A percentile compares a stretch with the other conserved stretches of the same genome.
phyloP scores from a whole-genome alignment of 2,888 invertebrate genomes.

The Lepidonotus clava region DNA sequence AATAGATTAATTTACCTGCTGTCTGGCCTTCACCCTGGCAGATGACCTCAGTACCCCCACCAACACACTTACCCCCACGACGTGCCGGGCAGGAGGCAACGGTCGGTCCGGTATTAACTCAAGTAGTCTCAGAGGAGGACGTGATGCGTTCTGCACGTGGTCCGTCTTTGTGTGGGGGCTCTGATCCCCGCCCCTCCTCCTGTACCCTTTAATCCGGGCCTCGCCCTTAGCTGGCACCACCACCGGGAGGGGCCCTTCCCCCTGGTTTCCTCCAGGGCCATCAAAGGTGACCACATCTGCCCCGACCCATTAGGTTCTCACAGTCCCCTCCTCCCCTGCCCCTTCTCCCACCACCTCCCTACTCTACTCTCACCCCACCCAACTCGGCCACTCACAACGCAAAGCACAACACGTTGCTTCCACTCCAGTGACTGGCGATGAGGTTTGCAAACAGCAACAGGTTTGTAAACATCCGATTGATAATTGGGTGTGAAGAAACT shows the following conservation, averaged over 20 bases:
- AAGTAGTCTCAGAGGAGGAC: neutral
- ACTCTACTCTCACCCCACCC: neutral
- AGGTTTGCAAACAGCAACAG: too few relatives aligned
- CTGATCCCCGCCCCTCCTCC: neutral
- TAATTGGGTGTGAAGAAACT: too few relatives aligned
- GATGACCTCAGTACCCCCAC: too few relatives aligned
- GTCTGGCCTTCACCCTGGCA: too few relatives aligned
- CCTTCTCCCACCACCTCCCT: neutral
- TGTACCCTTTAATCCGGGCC: neutral
- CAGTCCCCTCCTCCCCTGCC: neutral
- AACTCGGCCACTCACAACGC: too few relatives aligned
- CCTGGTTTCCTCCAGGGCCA: neutral
- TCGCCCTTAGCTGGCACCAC: neutral
- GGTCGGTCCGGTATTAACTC: too few relatives aligned
- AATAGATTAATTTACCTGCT: too few relatives aligned
- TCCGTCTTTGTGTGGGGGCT: conserved; percentile 11
- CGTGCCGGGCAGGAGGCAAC: too few relatives aligned
- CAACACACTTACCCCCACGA: too few relatives aligned
- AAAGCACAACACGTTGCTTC: too few relatives aligned
- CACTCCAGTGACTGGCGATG: too few relatives aligned
- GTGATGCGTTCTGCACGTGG: conserved; percentile 22
- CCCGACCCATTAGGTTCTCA: neutral
- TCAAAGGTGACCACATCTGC: neutral
- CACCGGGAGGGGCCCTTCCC: neutral
- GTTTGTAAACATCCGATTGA: too few relatives aligned